Evolutionary conservation across 2,888 invertebrate genomes (phyloP).

Genomic region (Siphlonurus alternatus): DNA sequence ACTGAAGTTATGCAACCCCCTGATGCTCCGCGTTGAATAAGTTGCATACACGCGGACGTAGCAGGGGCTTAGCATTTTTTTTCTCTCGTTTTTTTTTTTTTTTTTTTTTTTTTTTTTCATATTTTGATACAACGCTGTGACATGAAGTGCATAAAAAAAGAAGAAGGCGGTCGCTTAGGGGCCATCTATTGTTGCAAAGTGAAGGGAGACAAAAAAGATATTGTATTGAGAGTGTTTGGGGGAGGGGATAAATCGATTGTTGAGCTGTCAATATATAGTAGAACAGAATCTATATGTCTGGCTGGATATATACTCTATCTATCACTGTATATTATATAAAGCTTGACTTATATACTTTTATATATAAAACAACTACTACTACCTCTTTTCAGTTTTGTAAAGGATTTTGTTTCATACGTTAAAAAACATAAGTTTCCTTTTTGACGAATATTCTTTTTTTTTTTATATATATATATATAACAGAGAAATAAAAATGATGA

Average conservation of each 20-base stretch:
- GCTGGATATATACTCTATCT: not conserved
- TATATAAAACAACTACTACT: not conserved
- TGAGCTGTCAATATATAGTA: not conserved
- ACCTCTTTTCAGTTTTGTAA: too few relatives aligned
- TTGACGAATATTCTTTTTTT: not conserved
- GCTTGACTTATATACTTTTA: not conserved
- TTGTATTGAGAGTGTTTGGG: not conserved
- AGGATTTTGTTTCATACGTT: not conserved
- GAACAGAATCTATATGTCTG: not conserved
- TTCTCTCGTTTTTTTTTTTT: too few relatives aligned
- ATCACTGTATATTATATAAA: not conserved
- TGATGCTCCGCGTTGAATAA: not conserved
- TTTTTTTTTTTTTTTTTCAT: too few relatives aligned
- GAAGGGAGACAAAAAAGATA: not conserved
- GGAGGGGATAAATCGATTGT: not conserved
- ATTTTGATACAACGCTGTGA: not conserved
- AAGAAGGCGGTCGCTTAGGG: not conserved
- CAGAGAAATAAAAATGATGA: too few relatives aligned
- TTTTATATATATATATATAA: too few relatives aligned
- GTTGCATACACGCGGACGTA: not conserved
- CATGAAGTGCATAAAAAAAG: not conserved
- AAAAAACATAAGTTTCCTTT: conserved; percentile 3
- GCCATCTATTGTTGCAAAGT: not conserved
- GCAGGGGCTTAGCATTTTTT: not conserved
- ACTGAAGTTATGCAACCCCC: not conserved